Base-by-base conservation (phyloP, 1,140 invertebrate genomes). In the Drosophila nigromelanica region DNA sequence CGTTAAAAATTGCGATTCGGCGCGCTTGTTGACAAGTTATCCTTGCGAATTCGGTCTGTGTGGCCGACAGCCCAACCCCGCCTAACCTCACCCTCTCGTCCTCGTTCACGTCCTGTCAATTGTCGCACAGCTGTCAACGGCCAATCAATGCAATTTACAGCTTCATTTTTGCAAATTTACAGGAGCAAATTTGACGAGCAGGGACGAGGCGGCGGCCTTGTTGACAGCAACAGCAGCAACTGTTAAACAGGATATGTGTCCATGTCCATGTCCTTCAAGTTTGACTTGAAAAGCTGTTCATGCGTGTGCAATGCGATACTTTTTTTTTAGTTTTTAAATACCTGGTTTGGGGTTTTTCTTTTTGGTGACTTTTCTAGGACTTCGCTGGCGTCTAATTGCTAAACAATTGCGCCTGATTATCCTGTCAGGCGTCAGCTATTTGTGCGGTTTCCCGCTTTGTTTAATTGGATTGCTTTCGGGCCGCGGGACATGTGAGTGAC, bases 361-460 rank as follows among this genome's bases (percentile, higher is more conserved):
- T 64, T 55, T 37, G 43, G 33, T 71, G 61, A 70, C 75, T 83
- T 87, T 87, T 89, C 69, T 89, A 87, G 59, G 85, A 89, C 83
- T 89, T 89, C 76, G 18, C 18, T 30, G 42, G 50, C 54, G 54
- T 62, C 69, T 89, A 89, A 89, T 89, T 89, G 80, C 70, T 60
- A 78, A 89, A 89, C 83, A 89, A 89, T 89, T 68, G 85, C 56
- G 79, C 70, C 83, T 89, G 83, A 89, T 89, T 89, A 89, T 89
- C 85, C 83, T 89, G 83, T 79, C 76, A 64, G 59, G 76, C 58
- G 73, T 61, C 30, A 51, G 71, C 82, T 82, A 77, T 78, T 89
- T 89, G 63, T 89, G 83, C 63, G 83, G 83, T 89, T 89, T 89
- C 85, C 61, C 47, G 47, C 50, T 55, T 73, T 78, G 69, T 54